Evolutionary conservation across 2,113 vertebrate genomes (phyloP), one percentile per base, ranked within the genome.

Genomic region (Gallinago jamesoni): DNA sequence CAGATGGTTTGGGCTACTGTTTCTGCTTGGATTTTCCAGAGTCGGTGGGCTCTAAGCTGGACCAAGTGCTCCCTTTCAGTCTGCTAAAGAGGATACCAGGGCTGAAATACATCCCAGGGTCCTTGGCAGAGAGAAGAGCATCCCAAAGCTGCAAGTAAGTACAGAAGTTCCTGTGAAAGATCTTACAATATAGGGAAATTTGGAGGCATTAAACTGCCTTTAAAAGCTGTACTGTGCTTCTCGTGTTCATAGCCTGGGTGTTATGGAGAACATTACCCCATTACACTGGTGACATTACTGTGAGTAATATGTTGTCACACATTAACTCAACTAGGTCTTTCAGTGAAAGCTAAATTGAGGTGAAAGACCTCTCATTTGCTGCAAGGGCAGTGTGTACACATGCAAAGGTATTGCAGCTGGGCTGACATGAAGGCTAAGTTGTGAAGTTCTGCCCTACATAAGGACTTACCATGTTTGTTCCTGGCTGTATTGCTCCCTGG

Each of bases 1-100:
- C 96, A 99, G 99, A 98, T 93, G 98, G 98, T 4, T 89, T 97
- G 59, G 98, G 98, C 12, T 98, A 97, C 97, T 98, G 98, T 89
- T 98, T 96, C 60, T 96, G 96, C 89, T 69, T 98, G 30, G 98
- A 98, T 95, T 83, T 99, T 67, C 96, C 98, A 0, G 98, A 99
- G 89, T 96, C 94, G 0, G 78, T 97, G 41, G 90, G 97, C 6
- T 94, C 97, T 28, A 96, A 96, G 39, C 94, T 99, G 24, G 99
- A 99, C 87, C 90, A 39, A 79, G 97, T 87, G 64, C 92, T 98
- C 64, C 98, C 98, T 62, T 99, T 99, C 96, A 97, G 96, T 24
- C 76, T 98, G 63, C 87, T 99, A 25, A 98, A 88, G 90, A 98
- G 93, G 85, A 84, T 98, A 3, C 96, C 97, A 4, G 57, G 97